These are phyloP conservation scores for Karalla daura DNA, from an alignment of 2,797 vertebrate genomes.

Conservation along the genomic window DNA sequence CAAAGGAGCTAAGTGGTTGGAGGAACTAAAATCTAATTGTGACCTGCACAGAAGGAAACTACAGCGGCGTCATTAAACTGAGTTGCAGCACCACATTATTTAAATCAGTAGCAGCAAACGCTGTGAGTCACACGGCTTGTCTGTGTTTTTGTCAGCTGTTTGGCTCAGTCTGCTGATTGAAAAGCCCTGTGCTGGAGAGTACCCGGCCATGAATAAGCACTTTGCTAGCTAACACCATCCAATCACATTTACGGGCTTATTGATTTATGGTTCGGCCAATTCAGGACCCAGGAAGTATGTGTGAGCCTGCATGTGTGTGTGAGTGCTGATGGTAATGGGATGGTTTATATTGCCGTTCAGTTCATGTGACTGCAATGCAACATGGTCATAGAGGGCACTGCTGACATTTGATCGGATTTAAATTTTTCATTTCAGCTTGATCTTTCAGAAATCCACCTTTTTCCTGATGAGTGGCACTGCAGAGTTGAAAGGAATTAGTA, in stretches of 20 bases:
- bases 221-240: conserved; percentile 63
- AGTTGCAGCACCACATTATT: conserved; percentile 13
- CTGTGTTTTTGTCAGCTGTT: conserved; percentile 29
- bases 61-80: conserved; percentile 5
- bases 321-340: not conserved
- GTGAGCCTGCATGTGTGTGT: not conserved
- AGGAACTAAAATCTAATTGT: conserved; percentile 4
- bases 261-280: conserved; percentile 51
- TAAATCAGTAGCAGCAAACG: conserved; percentile 25
- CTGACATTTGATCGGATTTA: not conserved
- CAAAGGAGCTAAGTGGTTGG: not conserved
- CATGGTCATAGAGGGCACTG: too few species aligned
- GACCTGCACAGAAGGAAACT: not conserved
- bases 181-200: conserved; percentile 36
- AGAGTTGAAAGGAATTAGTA: too few species aligned
- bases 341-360: not conserved
- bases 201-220: conserved; percentile 57
- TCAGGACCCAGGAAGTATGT: conserved; percentile 7
- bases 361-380: not conserved
- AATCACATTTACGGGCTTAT: conserved; percentile 67
- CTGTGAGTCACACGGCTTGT: not conserved
- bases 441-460: not conserved
- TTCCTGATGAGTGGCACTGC: too few species aligned
- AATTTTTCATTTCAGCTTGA: not conserved
- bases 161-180: conserved; percentile 52